Evolutionary conservation across 2,888 invertebrate species (phyloP), one percentile per base, ranked within the genome.

Genomic region (Mimachlamys varia): DNA sequence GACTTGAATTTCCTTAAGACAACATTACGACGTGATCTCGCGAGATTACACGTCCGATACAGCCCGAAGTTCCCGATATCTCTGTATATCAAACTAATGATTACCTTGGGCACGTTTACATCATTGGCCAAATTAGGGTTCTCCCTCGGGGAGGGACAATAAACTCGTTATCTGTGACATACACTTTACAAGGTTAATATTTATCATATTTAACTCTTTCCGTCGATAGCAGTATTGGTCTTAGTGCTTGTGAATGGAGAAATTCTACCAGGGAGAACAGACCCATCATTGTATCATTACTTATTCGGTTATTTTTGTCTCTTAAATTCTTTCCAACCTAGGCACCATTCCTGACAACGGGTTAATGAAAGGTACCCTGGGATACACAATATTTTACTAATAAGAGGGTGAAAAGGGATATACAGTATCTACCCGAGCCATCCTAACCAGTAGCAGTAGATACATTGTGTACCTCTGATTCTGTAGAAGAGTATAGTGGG

Each of bases 1-100:
- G 76, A 33, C 76, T 76, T 76, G 15, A 76, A 76, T 76, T 76
- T 76, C 76, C 76, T 33, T 44, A n/a, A 58, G 58, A 58, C 58
- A 58, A 58, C 19, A 0, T n/a, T 58, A 58, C 58, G n/a, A 58
- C n/a, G 58, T 76, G 76, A 76, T 76, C 33, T 76, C 33, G 58
- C 58, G 58, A 58, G 58, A 58, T 58, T 58, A n/a, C 58, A 58
- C 58, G 22, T 22, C 76, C 33, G 76, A 76, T 76, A 76, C 76
- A 76, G 76, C 76, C 27, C 4, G n/a, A 22, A 7, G 33, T 76
- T 76, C 33, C 76, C 76, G 76, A 27, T 76, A 76, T 76, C 76
- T 58, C 76, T 58, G 22, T 58, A 58, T 58, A 22, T 58, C 58
- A 58, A 76, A 27, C 13, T 76, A 27, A 76, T 27, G 15, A 76